Base-by-base conservation (phyloP, 2,888 invertebrate species). In the Choristoneura rosaceana region DNA sequence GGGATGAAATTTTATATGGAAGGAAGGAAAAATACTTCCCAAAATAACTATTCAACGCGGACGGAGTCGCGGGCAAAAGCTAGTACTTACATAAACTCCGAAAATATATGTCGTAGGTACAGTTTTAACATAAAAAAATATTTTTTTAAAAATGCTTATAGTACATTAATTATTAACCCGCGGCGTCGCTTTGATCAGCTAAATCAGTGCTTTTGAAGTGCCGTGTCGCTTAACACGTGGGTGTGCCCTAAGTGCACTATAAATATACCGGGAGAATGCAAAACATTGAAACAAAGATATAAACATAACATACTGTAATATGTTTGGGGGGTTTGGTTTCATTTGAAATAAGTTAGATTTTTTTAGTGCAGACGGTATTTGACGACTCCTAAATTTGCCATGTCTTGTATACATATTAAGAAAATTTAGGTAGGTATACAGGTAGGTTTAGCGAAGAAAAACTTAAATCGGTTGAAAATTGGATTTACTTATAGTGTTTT, bases 151-250 rank as follows among this genome's bases (percentile, higher is more conserved):
- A 64, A 58, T 58, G 55, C 25, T 62, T 67, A 66, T 52, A 70
- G 59, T 17, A 70, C 45, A 58, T 71, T 71, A 68, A 71, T 71
- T 62, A 71, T 71, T 61, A 71, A 71, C 71, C 61, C 25, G 25
- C 47, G 63, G 62, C 15, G 15, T 63, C 50, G 5, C 69, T 69
- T 74, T 74, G 71, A 69, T 69, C 73, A 69, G 69, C 74, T 74
- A 71, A 65, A 74, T 69, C 74, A 71, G 61, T 60, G 38, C 69
- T 55, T 74, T 74, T 74, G 74, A 74, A 71, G 74, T 69, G 61
- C 68, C 67, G 74, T 64, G 73, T 67, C 71, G 62, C 62, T 71
- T 71, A 45, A 71, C 71, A 71, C 71, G 62, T 71, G 71, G 45
- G 61, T 58, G 52, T 47, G 45, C 71, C 34, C 38, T 67, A 71